A percentile compares a stretch with the other conserved stretches of the same genome.
phyloP scores from a whole-genome alignment of 2,797 vertebrate genomes.

The Megaceryle alcyon region DNA sequence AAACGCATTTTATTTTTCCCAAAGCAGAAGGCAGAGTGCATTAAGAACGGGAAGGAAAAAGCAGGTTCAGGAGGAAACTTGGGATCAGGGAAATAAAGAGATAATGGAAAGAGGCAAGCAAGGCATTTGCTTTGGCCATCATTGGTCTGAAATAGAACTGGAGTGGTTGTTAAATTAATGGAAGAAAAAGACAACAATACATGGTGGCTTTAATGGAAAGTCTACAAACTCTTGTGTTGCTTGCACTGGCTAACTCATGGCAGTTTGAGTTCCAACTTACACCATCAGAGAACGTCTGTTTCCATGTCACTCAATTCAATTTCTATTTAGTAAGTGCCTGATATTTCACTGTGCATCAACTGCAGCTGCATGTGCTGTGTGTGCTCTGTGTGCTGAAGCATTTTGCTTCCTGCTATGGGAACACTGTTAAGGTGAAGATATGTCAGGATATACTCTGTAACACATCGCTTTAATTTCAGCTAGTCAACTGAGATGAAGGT shows the following conservation, averaged over 20 bases:
- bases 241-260: background rate
- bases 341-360: background rate
- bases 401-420: background rate
- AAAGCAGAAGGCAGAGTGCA: background rate
- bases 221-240: background rate
- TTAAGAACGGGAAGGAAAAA: background rate
- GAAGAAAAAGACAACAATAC: background rate
- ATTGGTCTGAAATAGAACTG: fast-evolving
- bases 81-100: background rate
- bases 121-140: background rate
- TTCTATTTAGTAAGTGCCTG: background rate
- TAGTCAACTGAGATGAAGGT: background rate
- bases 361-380: background rate
- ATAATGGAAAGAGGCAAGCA: background rate
- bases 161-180: background rate
- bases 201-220: background rate
- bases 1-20: background rate
- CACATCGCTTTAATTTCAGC: conserved; percentile 11
- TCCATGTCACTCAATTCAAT: background rate
- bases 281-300: background rate
- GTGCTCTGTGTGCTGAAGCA: background rate
- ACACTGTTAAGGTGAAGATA: background rate
- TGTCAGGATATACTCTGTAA: background rate
- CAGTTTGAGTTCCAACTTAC: background rate
- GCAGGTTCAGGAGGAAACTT: background rate